Base-by-base conservation (phyloP, 1,140 invertebrate species). In the Nebria ingens region DNA sequence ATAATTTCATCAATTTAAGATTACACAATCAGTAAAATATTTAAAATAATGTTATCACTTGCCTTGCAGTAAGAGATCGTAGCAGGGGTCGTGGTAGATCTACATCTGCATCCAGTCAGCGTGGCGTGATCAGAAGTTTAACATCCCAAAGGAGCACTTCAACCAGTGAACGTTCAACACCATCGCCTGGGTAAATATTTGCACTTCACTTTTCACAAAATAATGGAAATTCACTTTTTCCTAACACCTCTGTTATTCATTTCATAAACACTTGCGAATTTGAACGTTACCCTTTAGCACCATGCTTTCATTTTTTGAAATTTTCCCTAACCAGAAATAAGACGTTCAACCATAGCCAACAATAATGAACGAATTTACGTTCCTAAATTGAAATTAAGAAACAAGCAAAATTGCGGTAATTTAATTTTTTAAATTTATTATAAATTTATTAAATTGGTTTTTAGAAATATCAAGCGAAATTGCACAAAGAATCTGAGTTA, bases 101-200 rank as follows among this genome's bases (percentile, higher is more conserved):
- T 11, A 4, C 40, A 45, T 45, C 40, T 45, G 40, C 40, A 45
- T 45, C 40, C 3, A 45, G 25, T 34, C 40, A 11, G 40, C 40
- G 15, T 4, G 15, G 6, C 4, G 15, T 45, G 6, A 11, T 17
- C 9, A 9, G 17, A 12, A 45, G 9, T 4, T 6, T 34, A 9
- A 45, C 40, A 6, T 17, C 15, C 9, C 9, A 45, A 17, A 45
- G 40, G 9, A 45, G 9, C 40, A 45, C 40, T 9, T 45, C 40
- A 9, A 17, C 3, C 6, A 11, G 3, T 17, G 40, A 45, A 12
- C 40, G 9, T 12, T 45, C 40, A 17, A 45, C 40, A 45, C 15
- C 40, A 45, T 45, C 40, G 9, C 17, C 40, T 45, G 40, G 40
- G 40, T 45, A 45, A 45, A 45, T 45, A 45, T 45, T 17, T 11